Base-by-base conservation (phyloP, 2,113 vertebrate genomes). In the Corythornis cristatus region DNA sequence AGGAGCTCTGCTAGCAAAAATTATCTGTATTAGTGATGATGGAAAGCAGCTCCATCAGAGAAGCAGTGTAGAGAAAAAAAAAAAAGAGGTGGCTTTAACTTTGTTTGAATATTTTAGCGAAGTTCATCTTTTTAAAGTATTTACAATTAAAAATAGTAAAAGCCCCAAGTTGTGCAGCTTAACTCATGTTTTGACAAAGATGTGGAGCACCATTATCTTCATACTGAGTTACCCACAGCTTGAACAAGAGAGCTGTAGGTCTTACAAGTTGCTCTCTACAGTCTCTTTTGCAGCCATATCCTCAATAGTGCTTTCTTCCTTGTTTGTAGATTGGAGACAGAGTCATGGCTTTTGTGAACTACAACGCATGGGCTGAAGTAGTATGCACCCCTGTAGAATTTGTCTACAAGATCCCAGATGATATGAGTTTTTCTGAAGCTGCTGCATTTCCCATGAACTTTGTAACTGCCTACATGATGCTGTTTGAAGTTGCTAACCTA, bases 391-490 rank as follows among this genome's bases (percentile, higher is more conserved):
- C 99, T 0, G 96, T 97, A 53, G 99, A 99, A 75, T 99, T 99
- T 94, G 99, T 99, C 95, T 99, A 99, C 97, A 99, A 98, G 97
- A 98, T 99, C 95, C 99, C 99, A 3, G 98, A 99, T 46, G 98
- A 99, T 90, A 99, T 99, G 99, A 99, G 96, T 74, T 99, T 99
- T 96, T 96, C 98, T 0, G 99, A 99, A 97, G 99, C 99, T 3
- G 99, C 99, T 50, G 99, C 99, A 0, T 99, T 99, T 95, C 98
- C 98, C 78, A 98, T 99, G 98, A 99, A 99, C 98, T 99, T 99
- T 95, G 99, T 99, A 96, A 98, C 99, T 62, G 99, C 99, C 33
- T 99, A 99, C 95, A 98, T 99, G 98, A 99, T 99, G 99, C 98
- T 99, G 54, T 99, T 99, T 88, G 99, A 99, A 97, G 98, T 99